Evolutionary conservation across 2,113 vertebrate species (phyloP), one percentile per base, ranked within the genome.

Genomic region (Trematocara nigrifrons): DNA sequence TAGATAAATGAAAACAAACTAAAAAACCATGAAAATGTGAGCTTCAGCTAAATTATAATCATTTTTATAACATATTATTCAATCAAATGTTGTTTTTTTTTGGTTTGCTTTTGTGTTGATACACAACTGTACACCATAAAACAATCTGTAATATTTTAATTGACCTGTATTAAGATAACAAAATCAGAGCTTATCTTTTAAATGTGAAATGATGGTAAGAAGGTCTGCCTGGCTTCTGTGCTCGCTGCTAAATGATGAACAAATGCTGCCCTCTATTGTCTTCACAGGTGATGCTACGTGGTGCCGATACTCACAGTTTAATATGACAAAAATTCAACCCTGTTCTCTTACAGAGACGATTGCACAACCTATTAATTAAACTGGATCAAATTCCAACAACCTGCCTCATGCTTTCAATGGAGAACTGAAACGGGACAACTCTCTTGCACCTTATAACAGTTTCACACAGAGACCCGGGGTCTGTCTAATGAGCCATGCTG

Each of bases 201-300:
- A 18, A 38, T 10, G 31, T 64, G 59, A 64, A 6, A n/a, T n/a
- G 16, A 38, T 10, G 5, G n/a, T 12, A 26, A 12, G 3, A 56
- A 56, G 2, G 5, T 42, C 49, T 12, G 56, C 3, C 31, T 33
- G 16, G 45, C 33, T 11, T 12, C 74, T 35, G 3, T n/a, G 1
- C 6, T 35, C 3, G 4, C 1, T 11, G 49, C 1, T 42, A 2
- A 22, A 78, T n/a, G 8, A 22, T 78, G 29, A 82, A 69, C 76
- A 76, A 57, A 47, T 86, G 52, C 86, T 90, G 89, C 86, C 86
- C 86, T 61, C 89, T 90, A n/a, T 7, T 29, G 89, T 57, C 16
- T 26, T 29, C 4, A 12, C 29, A 47, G 54, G 0, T 38, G 35
- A 11, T 9, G 18, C 64, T 42, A 71, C 1, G 3, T 16, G 40